These are phyloP conservation scores for Callorhinus ursinus DNA, from an alignment of 2,113 vertebrate genomes.

Conservation along the genomic window DNA sequence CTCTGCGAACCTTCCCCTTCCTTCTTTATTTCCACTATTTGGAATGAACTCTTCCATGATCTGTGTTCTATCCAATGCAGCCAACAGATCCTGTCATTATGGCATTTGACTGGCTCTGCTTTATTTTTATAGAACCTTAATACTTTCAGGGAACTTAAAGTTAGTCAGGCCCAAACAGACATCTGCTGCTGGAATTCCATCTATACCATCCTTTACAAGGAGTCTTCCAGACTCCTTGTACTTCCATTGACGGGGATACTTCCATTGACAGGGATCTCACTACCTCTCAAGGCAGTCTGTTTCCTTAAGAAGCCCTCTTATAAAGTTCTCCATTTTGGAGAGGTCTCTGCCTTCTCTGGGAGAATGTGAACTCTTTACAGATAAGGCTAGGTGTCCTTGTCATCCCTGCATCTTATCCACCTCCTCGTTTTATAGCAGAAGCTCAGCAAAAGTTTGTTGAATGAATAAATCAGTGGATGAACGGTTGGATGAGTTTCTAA, in stretches of 20 bases:
- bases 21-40: background rate
- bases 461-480: conserved; percentile 68
- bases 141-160: background rate
- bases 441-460: conserved; percentile 60
- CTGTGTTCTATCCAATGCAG: background rate
- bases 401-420: background rate
- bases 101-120: background rate
- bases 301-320: background rate
- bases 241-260: background rate
- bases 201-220: background rate
- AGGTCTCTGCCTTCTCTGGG: background rate
- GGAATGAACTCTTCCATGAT: conserved; percentile 27
- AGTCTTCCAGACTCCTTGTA: background rate
- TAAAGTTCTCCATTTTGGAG: conserved; percentile 8
- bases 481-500: conserved; percentile 64
- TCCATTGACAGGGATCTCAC: background rate
- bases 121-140: conserved; percentile 34
- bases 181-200: background rate
- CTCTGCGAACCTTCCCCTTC: background rate
- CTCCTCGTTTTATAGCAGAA: background rate
- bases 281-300: background rate
- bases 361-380: background rate
- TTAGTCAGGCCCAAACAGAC: background rate
- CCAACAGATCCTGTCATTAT: background rate
- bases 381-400: background rate